These are phyloP conservation scores for Mesocricetus auratus DNA, from an alignment of 2,113 vertebrate genomes.

Conservation along the genomic window DNA sequence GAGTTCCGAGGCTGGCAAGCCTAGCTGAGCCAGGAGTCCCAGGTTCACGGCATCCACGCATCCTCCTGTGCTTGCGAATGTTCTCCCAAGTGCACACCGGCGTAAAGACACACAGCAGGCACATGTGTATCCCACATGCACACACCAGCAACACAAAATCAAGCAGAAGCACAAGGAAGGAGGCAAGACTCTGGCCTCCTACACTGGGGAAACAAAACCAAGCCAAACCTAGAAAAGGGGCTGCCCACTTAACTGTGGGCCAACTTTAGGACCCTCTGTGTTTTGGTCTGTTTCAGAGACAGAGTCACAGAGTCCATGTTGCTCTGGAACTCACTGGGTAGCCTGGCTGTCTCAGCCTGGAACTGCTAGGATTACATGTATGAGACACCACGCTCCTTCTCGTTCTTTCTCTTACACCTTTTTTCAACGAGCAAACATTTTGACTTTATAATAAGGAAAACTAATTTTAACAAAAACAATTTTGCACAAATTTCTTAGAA, in stretches of 20 bases:
- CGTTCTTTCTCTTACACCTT: not conserved
- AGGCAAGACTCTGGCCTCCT: slow-evolving; percentile 2
- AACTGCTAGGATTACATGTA: not conserved
- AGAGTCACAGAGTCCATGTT: not conserved
- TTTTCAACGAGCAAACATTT: not conserved
- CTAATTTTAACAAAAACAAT: slow-evolving; percentile 67
- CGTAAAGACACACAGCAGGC: not conserved
- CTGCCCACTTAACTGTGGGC: not conserved
- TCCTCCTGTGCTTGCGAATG: not conserved
- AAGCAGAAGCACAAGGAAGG: not conserved
- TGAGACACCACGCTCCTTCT: not conserved
- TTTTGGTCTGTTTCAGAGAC: not conserved
- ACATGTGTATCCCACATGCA: not conserved
- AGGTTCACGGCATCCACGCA: not conserved
- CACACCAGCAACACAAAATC: not conserved
- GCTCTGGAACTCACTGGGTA: not conserved
- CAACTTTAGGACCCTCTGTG: not conserved
- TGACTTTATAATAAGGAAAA: slow-evolving; percentile 61
- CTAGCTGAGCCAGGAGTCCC: not conserved
- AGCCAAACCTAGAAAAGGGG: not conserved
- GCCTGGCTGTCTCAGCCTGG: too few relatives aligned
- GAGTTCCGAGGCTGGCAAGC: not conserved
- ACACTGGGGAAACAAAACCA: not conserved
- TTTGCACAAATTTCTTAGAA: slow-evolving; percentile 34
- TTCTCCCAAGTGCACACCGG: not conserved